phyloP scores from a whole-genome alignment of 1,140 invertebrate genomes.

The Stratiolaelaps scimitus region DNA sequence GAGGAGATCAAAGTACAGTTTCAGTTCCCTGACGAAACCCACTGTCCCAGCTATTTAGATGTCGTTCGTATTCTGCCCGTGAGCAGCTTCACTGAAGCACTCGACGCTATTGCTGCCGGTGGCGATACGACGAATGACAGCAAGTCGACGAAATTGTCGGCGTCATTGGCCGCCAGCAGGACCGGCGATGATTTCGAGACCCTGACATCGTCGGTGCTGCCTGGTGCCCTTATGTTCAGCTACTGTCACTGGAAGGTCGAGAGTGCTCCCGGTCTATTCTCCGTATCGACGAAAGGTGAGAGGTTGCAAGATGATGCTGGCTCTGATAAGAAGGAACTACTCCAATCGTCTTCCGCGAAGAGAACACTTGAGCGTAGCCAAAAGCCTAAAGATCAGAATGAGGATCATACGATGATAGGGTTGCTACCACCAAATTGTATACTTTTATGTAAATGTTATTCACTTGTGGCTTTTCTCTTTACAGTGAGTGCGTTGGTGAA shows the following conservation, averaged over 20 bases:
- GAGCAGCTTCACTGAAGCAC: not conserved
- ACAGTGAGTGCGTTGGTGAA: not conserved
- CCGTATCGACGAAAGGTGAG: not conserved
- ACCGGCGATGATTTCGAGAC: no score
- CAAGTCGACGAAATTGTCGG: no score
- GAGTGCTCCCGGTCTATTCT: not conserved
- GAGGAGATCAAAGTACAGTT: not conserved
- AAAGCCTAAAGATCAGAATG: not conserved
- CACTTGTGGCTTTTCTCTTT: not conserved
- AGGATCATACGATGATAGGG: not conserved
- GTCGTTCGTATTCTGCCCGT: not conserved
- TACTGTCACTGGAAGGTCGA: constrained; percentile 23
- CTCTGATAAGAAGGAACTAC: not conserved
- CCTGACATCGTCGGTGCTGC: no score
- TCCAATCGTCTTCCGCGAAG: not conserved
- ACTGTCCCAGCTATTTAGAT: constrained; percentile 7
- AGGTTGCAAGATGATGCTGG: not conserved
- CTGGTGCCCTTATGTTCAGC: not conserved
- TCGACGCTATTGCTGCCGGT: not conserved
- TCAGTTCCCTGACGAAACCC: not conserved
- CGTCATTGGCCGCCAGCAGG: no score
- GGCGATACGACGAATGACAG: no score
- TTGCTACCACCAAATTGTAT: not conserved
- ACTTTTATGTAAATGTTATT: not conserved
- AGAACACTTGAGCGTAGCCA: not conserved